Evolutionary conservation across 2,113 vertebrate species (phyloP), one percentile per base, ranked within the genome.

Genomic region (Gnathonemus longibarbis): DNA sequence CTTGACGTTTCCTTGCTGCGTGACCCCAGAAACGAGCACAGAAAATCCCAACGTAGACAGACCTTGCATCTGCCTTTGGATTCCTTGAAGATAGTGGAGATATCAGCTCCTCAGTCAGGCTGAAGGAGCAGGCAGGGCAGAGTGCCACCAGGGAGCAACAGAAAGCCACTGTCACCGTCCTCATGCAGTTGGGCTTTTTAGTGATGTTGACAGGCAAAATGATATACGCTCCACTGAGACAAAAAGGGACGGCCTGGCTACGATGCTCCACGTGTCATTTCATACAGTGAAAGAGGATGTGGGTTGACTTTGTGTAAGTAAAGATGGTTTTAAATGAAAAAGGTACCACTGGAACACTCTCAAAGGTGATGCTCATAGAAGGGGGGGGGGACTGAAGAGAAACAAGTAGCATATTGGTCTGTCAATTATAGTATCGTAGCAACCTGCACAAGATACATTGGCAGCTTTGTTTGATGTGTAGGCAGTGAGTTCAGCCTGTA

Each of bases 401-500:
- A 86, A 49, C 24, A 24, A 86, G 46, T 35, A 87, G 50, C 86
- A 87, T 87, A 87, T 87, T 52, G 17, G 27, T 31, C 86, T 87
- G 86, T 87, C 86, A 87, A 31, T 53, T 52, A 87, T 17, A 9
- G 86, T 56, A 35, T 35, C 50, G 13, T 87, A 35, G 21, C 83
- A 49, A n/a, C 83, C 46, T 24, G 13, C 83, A 85, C 19, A 27
- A 85, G 83, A 27, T 3, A 27, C 83, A 48, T 49, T 17, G 83
- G 17, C 83, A 27, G 45, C 74, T 85, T 39, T 87, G 86, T 42
- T 56, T 35, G 86, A 87, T 87, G 86, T 87, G 86, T 53, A 53
- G 86, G 86, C 86, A 50, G 85, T 24, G 19, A 45, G 42, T 48
- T 84, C 21, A 42, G 39, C 46, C n/a, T 31, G 48, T 86, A 31